Evolutionary conservation across 1,140 invertebrate genomes (phyloP).

Genomic region (Diorhabda elongata): DNA sequence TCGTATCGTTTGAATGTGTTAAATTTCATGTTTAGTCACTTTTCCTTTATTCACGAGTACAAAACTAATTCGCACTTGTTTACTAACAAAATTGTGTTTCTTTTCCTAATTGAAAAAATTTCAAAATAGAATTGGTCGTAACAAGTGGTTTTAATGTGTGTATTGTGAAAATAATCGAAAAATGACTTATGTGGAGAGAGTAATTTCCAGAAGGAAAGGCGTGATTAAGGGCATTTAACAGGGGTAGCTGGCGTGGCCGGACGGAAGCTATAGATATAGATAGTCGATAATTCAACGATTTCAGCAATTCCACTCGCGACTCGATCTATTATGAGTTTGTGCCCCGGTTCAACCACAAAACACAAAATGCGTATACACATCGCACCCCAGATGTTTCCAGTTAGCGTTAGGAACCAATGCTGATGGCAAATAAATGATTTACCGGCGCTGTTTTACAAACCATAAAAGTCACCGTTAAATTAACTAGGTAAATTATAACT

Average conservation of each 20-base stretch:
- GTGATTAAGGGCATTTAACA: slow-evolving; percentile 17
- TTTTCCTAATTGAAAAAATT: not conserved
- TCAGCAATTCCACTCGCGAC: slow-evolving; percentile 20
- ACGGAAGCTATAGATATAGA: slow-evolving; percentile 30
- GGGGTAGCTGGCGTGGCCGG: slow-evolving; percentile 20
- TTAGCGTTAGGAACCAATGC: slow-evolving; percentile 15
- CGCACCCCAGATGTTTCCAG: slow-evolving; percentile 22
- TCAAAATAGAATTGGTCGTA: not conserved
- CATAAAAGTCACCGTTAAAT: slow-evolving; percentile 20
- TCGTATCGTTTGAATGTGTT: not conserved
- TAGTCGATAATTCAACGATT: slow-evolving; percentile 27
- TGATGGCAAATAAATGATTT: slow-evolving; percentile 23
- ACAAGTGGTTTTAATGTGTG: not conserved
- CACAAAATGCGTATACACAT: slow-evolving; percentile 3
- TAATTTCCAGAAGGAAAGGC: not conserved
- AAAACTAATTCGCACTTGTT: not conserved
- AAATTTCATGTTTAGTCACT: not conserved
- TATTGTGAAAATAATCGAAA: not conserved
- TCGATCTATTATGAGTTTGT: not conserved
- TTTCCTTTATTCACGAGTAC: too few relatives aligned
- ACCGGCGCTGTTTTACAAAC: slow-evolving; percentile 19
- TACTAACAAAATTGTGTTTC: not conserved
- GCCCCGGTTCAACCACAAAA: not conserved
- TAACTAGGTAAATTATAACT: slow-evolving; percentile 20
- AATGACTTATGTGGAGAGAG: not conserved